phyloP scores from a whole-genome alignment of 1,140 invertebrate genomes.

The Anagrus nilaparvatae region DNA sequence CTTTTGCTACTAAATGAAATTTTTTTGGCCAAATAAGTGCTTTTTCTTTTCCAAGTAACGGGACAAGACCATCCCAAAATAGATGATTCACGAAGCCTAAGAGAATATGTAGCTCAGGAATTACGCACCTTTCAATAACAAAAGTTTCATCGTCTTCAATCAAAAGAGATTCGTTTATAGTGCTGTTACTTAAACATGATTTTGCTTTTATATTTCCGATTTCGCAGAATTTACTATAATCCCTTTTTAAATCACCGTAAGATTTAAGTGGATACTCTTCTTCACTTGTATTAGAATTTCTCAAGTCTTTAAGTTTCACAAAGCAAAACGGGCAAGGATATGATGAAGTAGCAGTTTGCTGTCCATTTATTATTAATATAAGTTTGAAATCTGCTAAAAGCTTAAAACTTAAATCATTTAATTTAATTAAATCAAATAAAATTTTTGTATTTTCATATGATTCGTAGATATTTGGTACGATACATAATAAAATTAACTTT shows the following conservation, averaged over 20 bases:
- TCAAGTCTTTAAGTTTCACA: neutral
- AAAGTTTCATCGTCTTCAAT: neutral
- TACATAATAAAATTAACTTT: constrained; percentile 5
- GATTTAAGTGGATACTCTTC: neutral
- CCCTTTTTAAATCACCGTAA: too few relatives aligned
- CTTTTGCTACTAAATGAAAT: constrained; percentile 12
- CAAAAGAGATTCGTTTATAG: constrained; percentile 1
- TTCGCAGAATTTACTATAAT: neutral
- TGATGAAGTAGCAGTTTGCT: constrained; percentile 4
- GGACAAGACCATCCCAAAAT: constrained; percentile 13
- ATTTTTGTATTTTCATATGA: too few relatives aligned
- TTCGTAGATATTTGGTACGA: constrained; percentile 4
- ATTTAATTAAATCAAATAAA: too few relatives aligned
- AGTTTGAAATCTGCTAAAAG: constrained; percentile 5
- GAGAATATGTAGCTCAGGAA: constrained; percentile 5
- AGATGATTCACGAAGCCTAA: constrained; percentile 15
- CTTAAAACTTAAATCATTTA: constrained; percentile 5
- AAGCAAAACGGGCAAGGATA: constrained; percentile 3
- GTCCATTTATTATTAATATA: constrained; percentile 4
- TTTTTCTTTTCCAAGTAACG: too few relatives aligned
- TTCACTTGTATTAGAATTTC: neutral
- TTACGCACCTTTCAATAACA: constrained; percentile 7
- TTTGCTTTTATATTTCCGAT: neutral
- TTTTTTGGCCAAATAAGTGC: constrained; percentile 14
- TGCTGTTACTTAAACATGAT: neutral